phyloP scores from a whole-genome alignment of 30 jellyfish, hydroid and myxozoan genomes.

The Calvadosia cruxmelitensis region DNA sequence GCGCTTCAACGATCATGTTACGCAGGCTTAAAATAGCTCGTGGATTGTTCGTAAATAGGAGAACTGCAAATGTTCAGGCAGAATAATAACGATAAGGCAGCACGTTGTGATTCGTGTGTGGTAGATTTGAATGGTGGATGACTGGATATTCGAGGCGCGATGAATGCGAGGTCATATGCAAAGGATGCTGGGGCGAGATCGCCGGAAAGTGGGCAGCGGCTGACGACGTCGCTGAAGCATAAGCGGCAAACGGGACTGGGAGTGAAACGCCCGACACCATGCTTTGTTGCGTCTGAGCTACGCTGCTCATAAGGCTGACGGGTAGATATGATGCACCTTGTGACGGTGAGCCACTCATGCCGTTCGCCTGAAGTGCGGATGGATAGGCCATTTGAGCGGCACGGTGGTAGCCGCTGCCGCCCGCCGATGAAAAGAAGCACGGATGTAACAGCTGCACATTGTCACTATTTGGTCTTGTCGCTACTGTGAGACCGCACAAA shows the following conservation, averaged over 20 bases:
- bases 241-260: no score
- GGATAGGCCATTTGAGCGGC: background rate
- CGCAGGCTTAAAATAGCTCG: no score
- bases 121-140: background rate
- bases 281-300: background rate
- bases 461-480: background rate
- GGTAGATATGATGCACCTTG: background rate
- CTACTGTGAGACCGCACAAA: background rate
- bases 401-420: background rate
- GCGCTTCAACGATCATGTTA: no score
- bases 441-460: slow-evolving; percentile 66
- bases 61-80: no score
- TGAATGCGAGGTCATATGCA: background rate
- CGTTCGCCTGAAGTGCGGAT: background rate
- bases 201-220: background rate
- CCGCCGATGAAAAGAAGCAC: slow-evolving; percentile 54
- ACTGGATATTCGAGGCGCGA: background rate
- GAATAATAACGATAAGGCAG: background rate
- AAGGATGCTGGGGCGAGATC: background rate
- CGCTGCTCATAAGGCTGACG: background rate
- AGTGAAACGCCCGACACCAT: no score
- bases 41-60: no score
- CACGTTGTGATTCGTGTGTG: background rate
- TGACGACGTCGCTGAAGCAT: no score
- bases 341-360: background rate